phyloP scores from a whole-genome alignment of 2,113 vertebrate species.

The Brachyhypopomus occidentalis region DNA sequence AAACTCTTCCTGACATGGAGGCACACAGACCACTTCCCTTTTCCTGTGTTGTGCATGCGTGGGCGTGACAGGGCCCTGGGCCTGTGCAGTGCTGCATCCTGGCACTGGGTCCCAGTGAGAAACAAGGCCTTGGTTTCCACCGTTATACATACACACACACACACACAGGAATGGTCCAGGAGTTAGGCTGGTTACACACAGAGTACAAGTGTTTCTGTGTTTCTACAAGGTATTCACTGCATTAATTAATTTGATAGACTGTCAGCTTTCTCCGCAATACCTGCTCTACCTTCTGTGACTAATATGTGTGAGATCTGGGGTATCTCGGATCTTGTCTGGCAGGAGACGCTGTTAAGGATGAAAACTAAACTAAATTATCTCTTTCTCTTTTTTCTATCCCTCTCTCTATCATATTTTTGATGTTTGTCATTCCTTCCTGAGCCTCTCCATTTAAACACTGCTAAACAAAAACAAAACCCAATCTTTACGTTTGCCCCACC shows the following conservation, averaged over 20 bases:
- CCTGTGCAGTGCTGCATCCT: not conserved
- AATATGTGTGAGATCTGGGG: not conserved
- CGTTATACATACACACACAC: not conserved
- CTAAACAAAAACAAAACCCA: not conserved
- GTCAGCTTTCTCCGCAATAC: not conserved
- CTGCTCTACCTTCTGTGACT: too few relatives aligned
- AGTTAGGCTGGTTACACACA: too few relatives aligned
- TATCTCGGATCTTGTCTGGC: slow-evolving; percentile 65
- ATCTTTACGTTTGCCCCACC: not conserved
- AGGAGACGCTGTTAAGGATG: slow-evolving; percentile 47
- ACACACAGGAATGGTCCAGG: not conserved
- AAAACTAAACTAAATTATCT: slow-evolving; percentile 37
- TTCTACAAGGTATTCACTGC: too few relatives aligned
- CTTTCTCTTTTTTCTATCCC: slow-evolving; percentile 23
- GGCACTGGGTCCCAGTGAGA: not conserved
- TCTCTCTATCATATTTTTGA: slow-evolving; percentile 34
- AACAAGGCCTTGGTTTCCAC: slow-evolving; percentile 5
- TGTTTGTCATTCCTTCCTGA: not conserved
- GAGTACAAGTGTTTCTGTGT: too few relatives aligned
- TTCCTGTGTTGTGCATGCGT: not conserved
- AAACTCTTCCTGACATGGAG: too few relatives aligned
- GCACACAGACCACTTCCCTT: not conserved
- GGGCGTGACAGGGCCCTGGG: not conserved
- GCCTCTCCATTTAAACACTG: slow-evolving; percentile 3
- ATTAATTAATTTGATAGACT: not conserved